Conservation (phyloP, 2,888 invertebrate species). For the Thysanoteuthis rhombus region DNA sequence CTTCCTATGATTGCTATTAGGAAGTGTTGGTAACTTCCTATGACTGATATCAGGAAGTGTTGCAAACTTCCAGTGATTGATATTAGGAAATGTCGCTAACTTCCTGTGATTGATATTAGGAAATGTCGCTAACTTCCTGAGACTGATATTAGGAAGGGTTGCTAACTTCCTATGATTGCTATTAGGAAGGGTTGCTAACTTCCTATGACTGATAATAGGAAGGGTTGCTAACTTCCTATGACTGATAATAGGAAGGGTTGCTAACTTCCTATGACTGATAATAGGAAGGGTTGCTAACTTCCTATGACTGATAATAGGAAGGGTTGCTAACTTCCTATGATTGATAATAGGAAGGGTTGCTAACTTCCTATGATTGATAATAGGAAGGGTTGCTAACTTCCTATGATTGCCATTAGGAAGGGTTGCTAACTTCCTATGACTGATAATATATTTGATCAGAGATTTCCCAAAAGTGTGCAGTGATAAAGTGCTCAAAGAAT, state of each 20-base stretch:
- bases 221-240: neutral
- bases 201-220: too few relatives aligned
- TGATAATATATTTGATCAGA: neutral
- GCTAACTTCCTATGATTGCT: too few relatives aligned
- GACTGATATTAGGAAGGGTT: neutral
- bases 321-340: slow-evolving; percentile 13
- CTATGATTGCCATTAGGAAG: too few relatives aligned
- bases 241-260: neutral
- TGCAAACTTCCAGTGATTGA: neutral
- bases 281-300: neutral
- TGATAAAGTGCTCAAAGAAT: neutral
- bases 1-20: neutral
- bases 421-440: neutral
- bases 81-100: neutral
- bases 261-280: too few relatives aligned
- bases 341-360: neutral
- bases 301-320: too few relatives aligned
- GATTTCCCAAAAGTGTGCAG: neutral
- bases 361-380: too few relatives aligned
- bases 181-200: slow-evolving; percentile 1
- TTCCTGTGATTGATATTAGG: too few relatives aligned
- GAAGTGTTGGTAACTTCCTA: too few relatives aligned
- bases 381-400: slow-evolving; percentile 1
- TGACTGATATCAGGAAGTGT: neutral
- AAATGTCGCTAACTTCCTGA: neutral